These are phyloP conservation scores for Chionoecetes opilio DNA, from an alignment of 1,140 invertebrate species.

Conservation along the genomic window DNA sequence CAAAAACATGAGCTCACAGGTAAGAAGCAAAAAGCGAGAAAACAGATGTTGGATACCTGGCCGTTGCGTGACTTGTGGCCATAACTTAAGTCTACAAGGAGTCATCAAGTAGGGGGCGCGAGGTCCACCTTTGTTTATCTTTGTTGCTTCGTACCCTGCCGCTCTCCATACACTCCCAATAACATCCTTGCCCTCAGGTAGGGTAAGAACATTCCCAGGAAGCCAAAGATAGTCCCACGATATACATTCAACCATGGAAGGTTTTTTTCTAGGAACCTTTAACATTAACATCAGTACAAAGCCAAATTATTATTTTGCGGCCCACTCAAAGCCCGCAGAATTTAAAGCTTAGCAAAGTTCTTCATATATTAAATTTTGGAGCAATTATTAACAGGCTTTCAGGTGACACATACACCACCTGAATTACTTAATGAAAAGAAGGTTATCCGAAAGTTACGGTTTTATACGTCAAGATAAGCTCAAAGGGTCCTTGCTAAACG, in stretches of 20 bases:
- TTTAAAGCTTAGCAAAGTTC: no score
- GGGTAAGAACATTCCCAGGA: not conserved
- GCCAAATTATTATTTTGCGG: no score
- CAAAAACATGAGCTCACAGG: not conserved
- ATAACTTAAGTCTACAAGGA: slow-evolving; percentile 37
- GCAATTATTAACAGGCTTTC: no score
- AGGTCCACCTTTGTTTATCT: slow-evolving; percentile 38
- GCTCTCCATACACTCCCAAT: not conserved
- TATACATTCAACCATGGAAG: not conserved
- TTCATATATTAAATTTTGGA: not conserved
- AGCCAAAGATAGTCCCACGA: not conserved
- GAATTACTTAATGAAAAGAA: no score
- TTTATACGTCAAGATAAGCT: no score
- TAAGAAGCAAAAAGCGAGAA: not conserved
- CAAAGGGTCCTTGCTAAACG: not conserved
- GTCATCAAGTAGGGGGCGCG: slow-evolving; percentile 15
- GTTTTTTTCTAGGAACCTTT: not conserved
- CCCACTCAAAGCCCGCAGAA: no score
- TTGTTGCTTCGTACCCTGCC: not conserved
- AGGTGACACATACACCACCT: no score
- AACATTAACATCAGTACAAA: no score
- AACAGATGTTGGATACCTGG: not conserved
- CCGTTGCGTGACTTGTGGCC: slow-evolving; percentile 13
- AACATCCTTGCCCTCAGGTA: not conserved
- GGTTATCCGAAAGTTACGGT: no score